Base-by-base conservation (phyloP, 1,140 invertebrate species). In the Diorhabda carinulata region DNA sequence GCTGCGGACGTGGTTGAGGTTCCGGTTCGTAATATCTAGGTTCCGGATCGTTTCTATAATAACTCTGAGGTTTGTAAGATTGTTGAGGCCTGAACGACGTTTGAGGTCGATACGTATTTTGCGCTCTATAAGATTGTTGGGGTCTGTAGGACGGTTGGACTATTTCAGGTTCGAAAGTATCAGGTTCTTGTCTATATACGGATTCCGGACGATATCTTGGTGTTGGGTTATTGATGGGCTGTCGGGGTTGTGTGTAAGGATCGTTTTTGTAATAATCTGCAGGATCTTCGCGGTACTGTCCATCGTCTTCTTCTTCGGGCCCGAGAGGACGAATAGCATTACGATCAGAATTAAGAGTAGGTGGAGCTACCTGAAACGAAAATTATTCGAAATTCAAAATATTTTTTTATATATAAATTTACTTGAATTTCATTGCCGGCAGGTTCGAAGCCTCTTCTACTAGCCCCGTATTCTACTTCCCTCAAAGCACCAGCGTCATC, bases 251-350 rank as follows among this genome's bases (percentile, higher is more conserved):
- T 6, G 77, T 62, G 78, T 82, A 73, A 70, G 87, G 87, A 5
- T 89, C 87, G 75, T 91, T 87, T 70, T 90, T 90, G 79, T 91
- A 89, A 77, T 91, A 91, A 56, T 92, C 84, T n/a, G 86, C 86
- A 0, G 91, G 92, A 78, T 93, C 91, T 76, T 93, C 92, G 44
- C 90, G 84, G 78, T 93, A 93, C 73, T 93, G 92, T 0, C 92
- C 92, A 74, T 93, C 91, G 76, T 93, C 92, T 72, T 91, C 84
- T 74, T 89, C 86, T 61, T 87, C 87, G 8, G 88, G 88, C 2
- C 84, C 86, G 61, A 89, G 79, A 0, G 84, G 83, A 10, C 85
- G 84, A 81, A 44, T 68, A 7, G 3, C 84, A 73, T 77, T 85
- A 76, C 72, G 82, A 68, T 84, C 84, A 43, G 81, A 83, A 52